Base-by-base conservation (phyloP, 2,797 vertebrate genomes). In the Hoplostethus mediterraneus region DNA sequence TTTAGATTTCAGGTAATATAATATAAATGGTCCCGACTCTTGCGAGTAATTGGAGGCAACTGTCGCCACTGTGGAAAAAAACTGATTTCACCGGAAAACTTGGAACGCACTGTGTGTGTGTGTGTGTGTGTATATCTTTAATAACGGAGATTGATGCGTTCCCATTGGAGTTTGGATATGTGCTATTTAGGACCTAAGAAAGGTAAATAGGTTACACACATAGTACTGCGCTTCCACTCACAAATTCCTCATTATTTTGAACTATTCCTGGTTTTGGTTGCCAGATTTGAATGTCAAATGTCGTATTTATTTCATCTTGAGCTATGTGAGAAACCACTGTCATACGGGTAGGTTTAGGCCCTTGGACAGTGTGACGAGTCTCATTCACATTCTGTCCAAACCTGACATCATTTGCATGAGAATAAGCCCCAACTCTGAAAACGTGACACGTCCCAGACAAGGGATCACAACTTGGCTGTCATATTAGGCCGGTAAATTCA, bases 401-500 rank as follows among this genome's bases (percentile, higher is more conserved):
- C 74, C 87, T 92, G 91, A 90, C 93, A 93, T 93, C 86, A 93
- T 94, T 94, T 93, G 93, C 93, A 94, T 94, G 91, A 93, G 89
- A 94, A 94, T 91, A 92, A 92, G 91, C 86, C 90, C 88, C 91
- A 93, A 93, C 88, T 93, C 88, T 86, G 88, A 84, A 77, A 89
- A 92, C 81, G 90, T 93, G 92, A 93, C 93, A 93, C 77, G 77
- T 90, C 90, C 88, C 87, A 92, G 92, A 94, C 93, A 91, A 81
- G 90, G 90, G 90, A 93, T 94, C 93, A 94, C 90, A 92, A 92
- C 91, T 92, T 74, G 86, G 88, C 93, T 94, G 93, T 94, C 93
- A 94, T 92, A 94, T 94, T 94, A 94, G 91, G 92, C 93, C 91
- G 85, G 91, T 92, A 92, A 94, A 94, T 93, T 93, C 93, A 94